These are phyloP conservation scores for Aproaerema taeniolella DNA, from an alignment of 2,888 invertebrate species.

Conservation along the genomic window DNA sequence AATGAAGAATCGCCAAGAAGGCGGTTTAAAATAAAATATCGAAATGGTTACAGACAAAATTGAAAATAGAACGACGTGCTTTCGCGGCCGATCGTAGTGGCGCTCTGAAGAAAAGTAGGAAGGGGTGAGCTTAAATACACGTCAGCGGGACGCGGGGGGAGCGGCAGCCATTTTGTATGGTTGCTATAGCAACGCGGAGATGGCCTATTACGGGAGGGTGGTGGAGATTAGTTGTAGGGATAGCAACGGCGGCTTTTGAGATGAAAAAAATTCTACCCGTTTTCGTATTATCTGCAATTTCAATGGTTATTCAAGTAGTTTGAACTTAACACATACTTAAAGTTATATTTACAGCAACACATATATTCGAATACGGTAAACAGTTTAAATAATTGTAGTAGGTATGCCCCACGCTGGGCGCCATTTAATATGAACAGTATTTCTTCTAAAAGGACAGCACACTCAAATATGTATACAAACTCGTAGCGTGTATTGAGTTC, in stretches of 20 bases:
- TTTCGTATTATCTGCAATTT: background rate
- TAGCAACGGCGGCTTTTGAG: conserved; percentile 32
- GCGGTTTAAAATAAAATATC: background rate
- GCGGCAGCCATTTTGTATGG: conserved; percentile 67
- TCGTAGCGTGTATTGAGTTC: too few relatives aligned
- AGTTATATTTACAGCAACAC: too few relatives aligned
- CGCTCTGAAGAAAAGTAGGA: conserved; percentile 48
- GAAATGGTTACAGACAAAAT: background rate
- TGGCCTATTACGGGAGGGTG: conserved; percentile 76
- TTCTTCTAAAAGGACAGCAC: too few relatives aligned
- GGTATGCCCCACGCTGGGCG: background rate
- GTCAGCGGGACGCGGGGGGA: conserved; percentile 38
- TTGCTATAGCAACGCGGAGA: conserved; percentile 68
- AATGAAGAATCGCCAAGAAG: conserved; percentile 8
- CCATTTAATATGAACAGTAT: too few relatives aligned
- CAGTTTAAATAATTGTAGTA: too few relatives aligned
- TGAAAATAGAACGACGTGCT: conserved; percentile 31
- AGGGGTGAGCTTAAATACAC: conserved; percentile 60
- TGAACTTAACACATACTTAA: background rate
- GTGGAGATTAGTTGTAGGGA: conserved; percentile 70
- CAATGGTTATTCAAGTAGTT: too few relatives aligned
- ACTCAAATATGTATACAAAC: too few relatives aligned
- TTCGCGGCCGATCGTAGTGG: conserved; percentile 48
- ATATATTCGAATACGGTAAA: too few relatives aligned
- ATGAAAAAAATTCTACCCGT: background rate